phyloP scores from a whole-genome alignment of 1,140 invertebrate genomes.

The Rhyacophila brunnea region DNA sequence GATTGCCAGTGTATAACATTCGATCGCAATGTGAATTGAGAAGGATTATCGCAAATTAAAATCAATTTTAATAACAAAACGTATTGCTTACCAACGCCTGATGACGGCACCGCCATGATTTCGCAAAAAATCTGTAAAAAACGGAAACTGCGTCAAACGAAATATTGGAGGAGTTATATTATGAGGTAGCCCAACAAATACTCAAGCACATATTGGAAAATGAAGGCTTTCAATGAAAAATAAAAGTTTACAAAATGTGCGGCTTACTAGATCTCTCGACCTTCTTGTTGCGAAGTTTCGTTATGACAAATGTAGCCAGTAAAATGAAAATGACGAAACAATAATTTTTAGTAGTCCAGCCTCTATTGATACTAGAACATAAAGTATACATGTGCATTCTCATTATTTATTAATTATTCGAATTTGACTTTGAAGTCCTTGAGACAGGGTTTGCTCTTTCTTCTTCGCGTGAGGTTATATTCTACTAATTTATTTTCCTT shows the following conservation, averaged over 20 bases:
- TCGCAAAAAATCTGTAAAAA: slow-evolving; percentile 23
- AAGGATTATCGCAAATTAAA: not conserved
- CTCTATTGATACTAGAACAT: too few relatives aligned
- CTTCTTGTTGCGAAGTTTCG: slow-evolving; percentile 23
- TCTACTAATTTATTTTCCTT: too few relatives aligned
- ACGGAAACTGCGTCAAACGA: not conserved
- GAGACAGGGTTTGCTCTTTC: too few relatives aligned
- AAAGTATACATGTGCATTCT: too few relatives aligned
- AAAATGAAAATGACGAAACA: too few relatives aligned
- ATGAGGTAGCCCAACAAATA: too few relatives aligned
- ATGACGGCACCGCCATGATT: slow-evolving; percentile 57
- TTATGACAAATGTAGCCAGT: not conserved
- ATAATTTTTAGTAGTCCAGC: too few relatives aligned
- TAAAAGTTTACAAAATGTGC: slow-evolving; percentile 24
- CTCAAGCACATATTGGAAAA: too few relatives aligned
- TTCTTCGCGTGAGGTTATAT: too few relatives aligned
- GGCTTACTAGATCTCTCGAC: slow-evolving; percentile 18
- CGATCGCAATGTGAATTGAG: not conserved
- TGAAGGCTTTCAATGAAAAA: not conserved
- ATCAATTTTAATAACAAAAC: slow-evolving; percentile 27
- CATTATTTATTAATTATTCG: too few relatives aligned
- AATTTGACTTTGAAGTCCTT: too few relatives aligned
- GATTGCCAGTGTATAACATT: too few relatives aligned
- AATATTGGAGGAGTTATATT: not conserved
- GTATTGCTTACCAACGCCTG: slow-evolving; percentile 53